Base-by-base conservation (phyloP, 2,888 invertebrate species). In the Altica lythri region DNA sequence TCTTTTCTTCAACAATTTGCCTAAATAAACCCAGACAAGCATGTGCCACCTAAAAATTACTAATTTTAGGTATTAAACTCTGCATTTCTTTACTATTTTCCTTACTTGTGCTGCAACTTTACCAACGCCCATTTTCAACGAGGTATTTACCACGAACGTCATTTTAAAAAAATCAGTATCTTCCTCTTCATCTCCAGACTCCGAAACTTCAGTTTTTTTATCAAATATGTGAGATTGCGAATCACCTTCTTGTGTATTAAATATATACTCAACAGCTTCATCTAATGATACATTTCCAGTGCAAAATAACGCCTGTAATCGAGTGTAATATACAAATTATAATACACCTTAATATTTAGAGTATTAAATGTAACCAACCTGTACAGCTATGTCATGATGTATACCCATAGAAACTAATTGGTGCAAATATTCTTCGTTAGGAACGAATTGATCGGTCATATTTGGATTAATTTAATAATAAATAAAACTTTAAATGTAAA, bases 61-160 rank as follows among this genome's bases (percentile, higher is more conserved):
- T 49, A 49, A 58, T 40, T 45, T 46, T 25, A 51, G 13, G 32
- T 46, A 43, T 49, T 53, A 51, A 37, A 42, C n/a, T 19, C 27
- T 38, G 9, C 18, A 25, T 32, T 8, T 14, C 27, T 25, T 35
- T 4, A 32, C 19, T 40, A 17, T 19, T 5, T 10, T 18, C 8
- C 46, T 79, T 59, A 80, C 80, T 72, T 83, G 83, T 29, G 82
- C 79, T 13, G 81, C 81, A 29, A 82, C 72, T 71, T 86, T 86
- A 1, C 85, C 86, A 18, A 79, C 72, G 1, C 84, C 82, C 85
- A 86, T 86, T 59, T 80, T 78, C 43, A 86, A 71, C 17, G 79
- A 78, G 34, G 74, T 72, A 70, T 86, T 86, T 4, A 85, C 82
- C 18, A 85, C 80, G 71, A 85, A 81, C 14, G 83, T 82, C 85